phyloP scores from a whole-genome alignment of 1,140 invertebrate genomes.

The Muscidifurax raptorellus region DNA sequence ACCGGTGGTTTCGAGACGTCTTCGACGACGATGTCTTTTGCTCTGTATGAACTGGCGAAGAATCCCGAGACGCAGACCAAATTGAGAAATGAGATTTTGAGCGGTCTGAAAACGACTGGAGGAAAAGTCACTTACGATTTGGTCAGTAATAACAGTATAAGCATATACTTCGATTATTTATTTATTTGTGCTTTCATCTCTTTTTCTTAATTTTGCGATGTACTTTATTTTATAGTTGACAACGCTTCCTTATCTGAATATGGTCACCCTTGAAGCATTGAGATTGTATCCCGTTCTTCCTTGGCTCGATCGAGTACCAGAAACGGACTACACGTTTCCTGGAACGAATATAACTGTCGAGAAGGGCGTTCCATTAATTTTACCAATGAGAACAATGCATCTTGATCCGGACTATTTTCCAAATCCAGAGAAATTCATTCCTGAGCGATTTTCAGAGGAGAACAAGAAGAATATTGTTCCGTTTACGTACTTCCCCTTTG shows the following conservation, averaged over 20 bases:
- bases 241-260: conserved; percentile 48
- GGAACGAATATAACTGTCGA: conserved; percentile 66
- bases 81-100: conserved; percentile 75
- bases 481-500: conserved; percentile 78
- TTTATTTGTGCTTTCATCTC: too few relatives aligned
- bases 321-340: conserved; percentile 67
- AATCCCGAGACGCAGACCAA: conserved; percentile 76
- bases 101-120: conserved; percentile 65
- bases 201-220: too few relatives aligned
- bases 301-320: conserved; percentile 71
- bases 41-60: conserved; percentile 76
- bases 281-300: conserved; percentile 78
- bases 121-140: conserved; percentile 73
- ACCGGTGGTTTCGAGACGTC: conserved; percentile 80
- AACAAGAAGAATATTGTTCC: conserved; percentile 67
- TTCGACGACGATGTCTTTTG: conserved; percentile 75
- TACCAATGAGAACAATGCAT: conserved; percentile 70
- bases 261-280: conserved; percentile 74
- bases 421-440: conserved; percentile 81
- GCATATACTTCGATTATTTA: background rate
- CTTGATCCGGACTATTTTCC: conserved; percentile 77
- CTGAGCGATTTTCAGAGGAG: conserved; percentile 79
- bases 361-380: conserved; percentile 69
- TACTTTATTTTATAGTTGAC: conserved; percentile 12
- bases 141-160: conserved; percentile 53